Base-by-base conservation (phyloP, 1,140 invertebrate species). In the Brachionus sp. region DNA sequence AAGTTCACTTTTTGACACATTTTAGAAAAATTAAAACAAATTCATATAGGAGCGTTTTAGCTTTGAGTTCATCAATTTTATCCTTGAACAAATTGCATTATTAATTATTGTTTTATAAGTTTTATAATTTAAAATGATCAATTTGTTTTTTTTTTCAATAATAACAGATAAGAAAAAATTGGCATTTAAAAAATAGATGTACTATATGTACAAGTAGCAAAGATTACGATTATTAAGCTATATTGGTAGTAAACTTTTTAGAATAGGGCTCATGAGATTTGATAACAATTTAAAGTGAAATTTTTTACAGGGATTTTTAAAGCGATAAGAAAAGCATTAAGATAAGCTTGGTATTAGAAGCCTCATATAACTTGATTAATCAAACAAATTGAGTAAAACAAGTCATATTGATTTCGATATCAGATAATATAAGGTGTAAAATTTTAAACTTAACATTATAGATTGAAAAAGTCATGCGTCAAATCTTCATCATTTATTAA, bases 311-410 rank as follows among this genome's bases (percentile, higher is more conserved):
- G 13, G 66, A 70, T 70, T 19, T 35, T 23, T 37, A 70, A 37
- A 6, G 16, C 66, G 66, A 70, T 70, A 70, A 66, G 33, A 66
- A 66, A 66, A 70, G 37, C 29, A 19, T 39, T 39, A 70, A 70
- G 66, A 70, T 70, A 70, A 70, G 66, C 66, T 16, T 16, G 13
- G 7, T 25, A 35, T 16, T 57, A 66, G 25, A 12, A 5, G 64
- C 37, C n/a, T 33, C 16, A 39, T 39, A 39, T 39, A 70, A 70
- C 37, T 70, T 70, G 37, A 70, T 70, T 70, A 70, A 70, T 70
- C 29, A 70, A 70, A 70, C 66, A 70, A 70, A 70, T 70, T 70
- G 66, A 70, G 66, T 70, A 70, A 70, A 39, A 70, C 66, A 70
- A 35, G 66, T 39, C 29, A 70, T 70, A 70, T 39, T 39, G n/a